Evolutionary conservation across 2,888 invertebrate species (phyloP).

Genomic region (Mythimna albipuncta): DNA sequence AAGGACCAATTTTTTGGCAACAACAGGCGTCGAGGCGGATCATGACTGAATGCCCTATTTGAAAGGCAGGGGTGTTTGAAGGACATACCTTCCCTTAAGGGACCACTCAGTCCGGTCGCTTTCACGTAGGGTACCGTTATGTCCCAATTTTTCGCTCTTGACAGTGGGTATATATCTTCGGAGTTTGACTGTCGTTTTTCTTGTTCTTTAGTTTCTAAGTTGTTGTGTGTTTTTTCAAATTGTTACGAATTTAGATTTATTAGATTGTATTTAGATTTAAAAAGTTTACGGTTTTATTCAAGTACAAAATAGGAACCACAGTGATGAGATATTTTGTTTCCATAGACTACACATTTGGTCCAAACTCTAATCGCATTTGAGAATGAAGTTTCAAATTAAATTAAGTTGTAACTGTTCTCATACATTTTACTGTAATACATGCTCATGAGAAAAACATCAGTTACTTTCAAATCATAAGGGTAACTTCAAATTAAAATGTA

Average conservation of each 20-base stretch:
- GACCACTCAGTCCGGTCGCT: constrained; percentile 61
- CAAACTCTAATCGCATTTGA: background rate
- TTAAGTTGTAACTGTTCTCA: constrained; percentile 28
- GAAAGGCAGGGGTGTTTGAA: constrained; percentile 52
- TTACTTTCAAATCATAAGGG: constrained; percentile 29
- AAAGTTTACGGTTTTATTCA: background rate
- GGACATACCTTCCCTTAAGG: constrained; percentile 71
- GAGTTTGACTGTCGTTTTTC: constrained; percentile 48
- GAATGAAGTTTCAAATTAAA: constrained; percentile 15
- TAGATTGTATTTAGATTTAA: background rate
- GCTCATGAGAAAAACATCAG: constrained; percentile 43
- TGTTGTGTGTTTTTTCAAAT: constrained; percentile 8
- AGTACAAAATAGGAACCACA: background rate
- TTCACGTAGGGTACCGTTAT: constrained; percentile 81
- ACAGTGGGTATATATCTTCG: constrained; percentile 69
- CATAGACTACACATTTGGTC: background rate
- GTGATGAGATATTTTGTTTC: background rate
- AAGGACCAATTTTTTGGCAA: constrained; percentile 53
- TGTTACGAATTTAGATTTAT: background rate
- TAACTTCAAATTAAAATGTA: constrained; percentile 44
- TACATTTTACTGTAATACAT: constrained; percentile 23
- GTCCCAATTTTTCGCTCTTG: constrained; percentile 82
- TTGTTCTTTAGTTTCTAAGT: constrained; percentile 24
- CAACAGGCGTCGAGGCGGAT: constrained; percentile 68
- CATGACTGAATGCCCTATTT: constrained; percentile 79